Evolutionary conservation across 37 sponge, comb jelly and placozoan species (phyloP), one percentile per base, ranked within the genome.

Genomic region (Sycon ciliatum): DNA sequence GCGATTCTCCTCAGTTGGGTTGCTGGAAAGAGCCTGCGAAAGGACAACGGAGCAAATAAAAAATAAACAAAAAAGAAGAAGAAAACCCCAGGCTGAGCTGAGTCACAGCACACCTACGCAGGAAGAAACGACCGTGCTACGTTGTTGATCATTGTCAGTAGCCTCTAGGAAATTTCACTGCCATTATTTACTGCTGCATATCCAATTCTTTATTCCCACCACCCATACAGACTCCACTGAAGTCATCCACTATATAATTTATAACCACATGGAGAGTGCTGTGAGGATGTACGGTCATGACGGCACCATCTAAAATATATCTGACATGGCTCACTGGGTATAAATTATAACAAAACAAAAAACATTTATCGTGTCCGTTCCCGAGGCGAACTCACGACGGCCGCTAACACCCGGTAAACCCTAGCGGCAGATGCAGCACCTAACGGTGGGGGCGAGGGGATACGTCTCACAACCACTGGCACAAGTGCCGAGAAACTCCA

Each of bases 1-100:
- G 18, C 90, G 74, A 76, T 90, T 87, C 65, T 79, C 82, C 1
- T 84, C 80, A 38, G 79, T 78, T 27, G 86, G 64, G 5, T 95
- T 58, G 28, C 78, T 79, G 60, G 90, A 87, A 38, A 95, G 69
- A 29, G 82, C 83, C 85, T 84, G 69, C 30, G 36, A 34, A 26
- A 30, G 13, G 65, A 27, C 32, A 64, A 37, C 56, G 1, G 73
- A 39, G 34, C 31, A 16, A 32, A 33, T 49, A 32, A 35, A 56
- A 3, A 61, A 38, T 57, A 34, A 37, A 3, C 60, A 4, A 3
- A 34, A 32, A n/a, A 4, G 4, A 3, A 57, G 0, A 13, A 73
- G 61, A 57, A n/a, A 75, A 7, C 34, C 4, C 66, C 9, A 75
- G 33, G 36, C 46, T 39, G 34, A 64, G 57, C 28, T 73, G 62